phyloP scores from a whole-genome alignment of 2,113 vertebrate species.

The Mobula hypostoma region DNA sequence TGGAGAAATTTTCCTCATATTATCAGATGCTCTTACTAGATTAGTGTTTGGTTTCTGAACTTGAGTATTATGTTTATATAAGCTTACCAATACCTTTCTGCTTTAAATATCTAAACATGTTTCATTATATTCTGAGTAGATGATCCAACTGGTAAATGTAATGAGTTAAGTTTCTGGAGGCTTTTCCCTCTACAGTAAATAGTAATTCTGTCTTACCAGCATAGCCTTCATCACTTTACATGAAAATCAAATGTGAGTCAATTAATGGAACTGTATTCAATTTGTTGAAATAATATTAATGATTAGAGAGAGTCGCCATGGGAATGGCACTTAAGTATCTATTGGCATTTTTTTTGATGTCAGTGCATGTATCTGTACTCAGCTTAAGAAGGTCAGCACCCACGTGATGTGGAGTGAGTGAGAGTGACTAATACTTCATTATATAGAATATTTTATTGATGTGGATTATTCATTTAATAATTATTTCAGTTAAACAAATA shows the following conservation, averaged over 20 bases:
- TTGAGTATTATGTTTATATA: not conserved
- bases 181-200: not conserved
- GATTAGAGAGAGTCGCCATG: not conserved
- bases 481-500: not conserved
- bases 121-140: not conserved
- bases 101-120: not conserved
- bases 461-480: not conserved
- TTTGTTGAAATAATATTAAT: constrained; percentile 12
- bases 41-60: not conserved
- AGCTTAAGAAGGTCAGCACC: not conserved
- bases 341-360: not conserved
- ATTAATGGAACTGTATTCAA: not conserved
- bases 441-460: not conserved
- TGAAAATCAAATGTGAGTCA: not conserved
- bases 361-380: not conserved
- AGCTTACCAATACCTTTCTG: not conserved
- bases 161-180: not conserved
- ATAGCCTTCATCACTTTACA: not conserved
- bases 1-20: not conserved
- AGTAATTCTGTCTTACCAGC: not conserved
- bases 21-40: not conserved
- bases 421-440: not conserved
- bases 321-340: not conserved
- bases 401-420: not conserved
- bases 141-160: not conserved